These are phyloP conservation scores for Cerceris ruficornis DNA, from an alignment of 2,888 invertebrate species.

Conservation along the genomic window DNA sequence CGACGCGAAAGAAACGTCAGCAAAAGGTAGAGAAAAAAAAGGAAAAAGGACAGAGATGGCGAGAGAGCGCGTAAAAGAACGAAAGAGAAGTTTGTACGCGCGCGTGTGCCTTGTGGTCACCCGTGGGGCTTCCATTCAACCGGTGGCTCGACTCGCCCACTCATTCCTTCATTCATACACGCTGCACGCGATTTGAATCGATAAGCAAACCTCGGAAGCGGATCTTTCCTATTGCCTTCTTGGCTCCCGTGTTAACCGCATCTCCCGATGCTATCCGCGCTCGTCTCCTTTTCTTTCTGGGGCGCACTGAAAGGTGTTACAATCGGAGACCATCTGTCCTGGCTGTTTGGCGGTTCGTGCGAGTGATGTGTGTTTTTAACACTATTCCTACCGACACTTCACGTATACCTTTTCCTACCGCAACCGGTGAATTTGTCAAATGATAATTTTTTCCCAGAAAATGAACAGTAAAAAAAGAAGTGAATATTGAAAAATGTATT, in stretches of 20 bases:
- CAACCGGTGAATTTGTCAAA: too few species aligned
- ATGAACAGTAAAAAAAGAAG: too few species aligned
- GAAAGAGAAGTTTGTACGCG: slow-evolving; percentile 55
- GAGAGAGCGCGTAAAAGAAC: slow-evolving; percentile 35
- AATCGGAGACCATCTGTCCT: neutral
- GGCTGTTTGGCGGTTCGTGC: too few species aligned
- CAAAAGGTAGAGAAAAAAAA: neutral
- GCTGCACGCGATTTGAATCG: slow-evolving; percentile 80
- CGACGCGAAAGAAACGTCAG: neutral
- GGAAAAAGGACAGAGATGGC: neutral
- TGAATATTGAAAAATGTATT: too few species aligned
- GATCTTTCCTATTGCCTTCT: slow-evolving; percentile 51
- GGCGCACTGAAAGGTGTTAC: neutral
- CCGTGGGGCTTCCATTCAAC: slow-evolving; percentile 78
- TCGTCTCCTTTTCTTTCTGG: slow-evolving; percentile 5
- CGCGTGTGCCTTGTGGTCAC: slow-evolving; percentile 72
- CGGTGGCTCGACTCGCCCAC: slow-evolving; percentile 78
- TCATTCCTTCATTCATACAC: slow-evolving; percentile 80
- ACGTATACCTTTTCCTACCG: too few species aligned
- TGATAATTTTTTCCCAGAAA: too few species aligned
- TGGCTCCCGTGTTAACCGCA: slow-evolving; percentile 33
- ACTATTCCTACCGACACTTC: too few species aligned
- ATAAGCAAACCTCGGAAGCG: slow-evolving; percentile 75
- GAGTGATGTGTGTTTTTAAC: too few species aligned
- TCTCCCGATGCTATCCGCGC: neutral